phyloP scores from a whole-genome alignment of 2,888 invertebrate genomes.

The Drosophila emarginata region DNA sequence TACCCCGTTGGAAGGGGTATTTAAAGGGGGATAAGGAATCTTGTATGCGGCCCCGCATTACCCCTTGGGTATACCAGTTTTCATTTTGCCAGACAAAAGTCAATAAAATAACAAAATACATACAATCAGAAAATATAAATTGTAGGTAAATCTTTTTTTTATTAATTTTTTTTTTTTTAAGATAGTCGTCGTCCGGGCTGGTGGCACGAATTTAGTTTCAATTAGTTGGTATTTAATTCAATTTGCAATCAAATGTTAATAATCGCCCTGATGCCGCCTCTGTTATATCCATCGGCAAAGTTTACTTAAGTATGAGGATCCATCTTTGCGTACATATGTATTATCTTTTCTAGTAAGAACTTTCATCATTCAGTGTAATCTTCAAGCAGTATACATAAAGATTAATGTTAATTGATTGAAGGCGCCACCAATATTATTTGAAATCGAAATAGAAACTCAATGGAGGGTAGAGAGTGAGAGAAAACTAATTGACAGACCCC shows the following conservation, averaged over 20 bases:
- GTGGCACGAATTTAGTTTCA: slow-evolving; percentile 47
- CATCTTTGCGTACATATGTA: slow-evolving; percentile 22
- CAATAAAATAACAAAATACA: background rate
- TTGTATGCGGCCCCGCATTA: background rate
- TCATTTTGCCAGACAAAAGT: slow-evolving; percentile 2
- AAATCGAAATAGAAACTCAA: background rate
- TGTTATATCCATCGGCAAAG: slow-evolving; percentile 24
- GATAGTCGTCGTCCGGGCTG: background rate
- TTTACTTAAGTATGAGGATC: slow-evolving; percentile 36
- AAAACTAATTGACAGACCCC: slow-evolving; percentile 6
- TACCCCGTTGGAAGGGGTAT: background rate
- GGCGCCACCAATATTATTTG: slow-evolving; percentile 2
- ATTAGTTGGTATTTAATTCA: slow-evolving; percentile 72
- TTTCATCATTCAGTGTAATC: slow-evolving; percentile 37
- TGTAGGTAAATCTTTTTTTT: slow-evolving; percentile 20
- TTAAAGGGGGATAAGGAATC: background rate
- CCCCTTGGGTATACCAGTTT: slow-evolving; percentile 5
- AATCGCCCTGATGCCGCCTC: slow-evolving; percentile 39
- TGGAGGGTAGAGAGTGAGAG: background rate
- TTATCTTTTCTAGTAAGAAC: background rate
- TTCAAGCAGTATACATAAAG: background rate
- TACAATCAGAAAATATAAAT: background rate
- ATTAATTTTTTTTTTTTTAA: slow-evolving; percentile 9
- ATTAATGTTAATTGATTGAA: slow-evolving; percentile 12
- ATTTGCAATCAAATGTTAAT: slow-evolving; percentile 56